phyloP scores from a whole-genome alignment of 2,113 vertebrate species.

The Carlito syrichta region DNA sequence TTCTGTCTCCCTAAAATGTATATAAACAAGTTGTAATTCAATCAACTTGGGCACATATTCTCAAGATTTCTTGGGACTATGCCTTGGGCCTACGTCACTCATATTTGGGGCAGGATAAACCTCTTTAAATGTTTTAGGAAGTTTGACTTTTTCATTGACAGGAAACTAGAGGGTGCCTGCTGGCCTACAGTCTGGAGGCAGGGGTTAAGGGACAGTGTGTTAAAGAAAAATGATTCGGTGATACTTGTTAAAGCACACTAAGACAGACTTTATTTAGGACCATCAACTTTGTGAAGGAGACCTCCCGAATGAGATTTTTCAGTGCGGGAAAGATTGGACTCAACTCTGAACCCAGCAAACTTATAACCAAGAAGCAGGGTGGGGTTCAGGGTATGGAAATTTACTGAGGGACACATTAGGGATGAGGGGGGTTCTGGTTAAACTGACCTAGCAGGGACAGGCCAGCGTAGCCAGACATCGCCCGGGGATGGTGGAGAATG shows the following conservation, averaged over 20 bases:
- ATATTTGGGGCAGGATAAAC: too few species aligned
- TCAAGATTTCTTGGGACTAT: too few species aligned
- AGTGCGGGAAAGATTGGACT: not conserved
- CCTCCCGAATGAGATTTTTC: not conserved
- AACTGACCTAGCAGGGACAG: not conserved
- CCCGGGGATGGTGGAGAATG: not conserved
- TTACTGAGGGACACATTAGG: not conserved
- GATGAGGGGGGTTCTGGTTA: not conserved
- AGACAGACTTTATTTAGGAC: not conserved
- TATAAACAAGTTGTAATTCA: too few species aligned
- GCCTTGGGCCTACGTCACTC: too few species aligned
- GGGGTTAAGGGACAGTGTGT: not conserved
- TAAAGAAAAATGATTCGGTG: not conserved
- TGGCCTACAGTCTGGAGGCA: too few species aligned
- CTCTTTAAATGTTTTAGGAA: too few species aligned
- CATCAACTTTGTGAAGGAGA: fast-evolving
- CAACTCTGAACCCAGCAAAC: not conserved
- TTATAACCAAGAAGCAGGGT: not conserved
- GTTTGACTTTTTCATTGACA: too few species aligned
- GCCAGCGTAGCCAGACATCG: not conserved
- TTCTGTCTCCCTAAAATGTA: too few species aligned
- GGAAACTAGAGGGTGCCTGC: not conserved
- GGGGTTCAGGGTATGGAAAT: not conserved
- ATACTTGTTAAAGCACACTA: not conserved
- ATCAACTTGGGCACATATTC: too few species aligned